Evolutionary conservation across 2,888 invertebrate species (phyloP).

Genomic region (Platycheirus rosarum): DNA sequence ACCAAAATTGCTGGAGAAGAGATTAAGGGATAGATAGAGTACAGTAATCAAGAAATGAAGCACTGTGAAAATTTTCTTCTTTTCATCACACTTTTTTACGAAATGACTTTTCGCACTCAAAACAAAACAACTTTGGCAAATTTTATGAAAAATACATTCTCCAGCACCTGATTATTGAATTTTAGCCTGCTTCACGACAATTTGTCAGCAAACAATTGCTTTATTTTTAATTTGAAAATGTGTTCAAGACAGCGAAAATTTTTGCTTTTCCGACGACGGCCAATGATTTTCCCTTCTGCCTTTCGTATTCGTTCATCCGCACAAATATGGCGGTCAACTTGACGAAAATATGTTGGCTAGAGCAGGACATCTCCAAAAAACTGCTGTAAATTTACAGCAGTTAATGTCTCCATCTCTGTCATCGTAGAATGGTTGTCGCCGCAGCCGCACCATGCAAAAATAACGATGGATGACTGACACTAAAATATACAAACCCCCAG

Average conservation of each 20-base stretch:
- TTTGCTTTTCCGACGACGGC: conserved; percentile 60
- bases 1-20: conserved; percentile 43
- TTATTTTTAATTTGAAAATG: conserved; percentile 59
- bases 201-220: conserved; percentile 57
- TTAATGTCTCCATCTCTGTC: conserved; percentile 18
- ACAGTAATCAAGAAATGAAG: conserved; percentile 67
- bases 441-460: conserved; percentile 55
- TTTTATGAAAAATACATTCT: conserved; percentile 74
- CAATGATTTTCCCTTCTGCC: conserved; percentile 75
- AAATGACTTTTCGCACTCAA: conserved; percentile 77
- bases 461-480: conserved; percentile 59
- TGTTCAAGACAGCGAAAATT: conserved; percentile 52
- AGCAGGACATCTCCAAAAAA: conserved; percentile 36
- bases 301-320: conserved; percentile 67
- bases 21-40: conserved; percentile 51
- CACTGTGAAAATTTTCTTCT: conserved; percentile 50
- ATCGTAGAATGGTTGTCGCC: conserved; percentile 15
- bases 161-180: conserved; percentile 73
- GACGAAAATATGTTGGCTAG: conserved; percentile 50
- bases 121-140: conserved; percentile 74
- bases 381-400: conserved; percentile 56
- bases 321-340: conserved; percentile 73
- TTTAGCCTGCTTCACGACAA: conserved; percentile 76
- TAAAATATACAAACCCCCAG: conserved; percentile 22
- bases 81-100: conserved; percentile 75